Evolutionary conservation across 1,140 invertebrate genomes (phyloP), one percentile per base, ranked within the genome.

Genomic region (Hyles euphorbiae): DNA sequence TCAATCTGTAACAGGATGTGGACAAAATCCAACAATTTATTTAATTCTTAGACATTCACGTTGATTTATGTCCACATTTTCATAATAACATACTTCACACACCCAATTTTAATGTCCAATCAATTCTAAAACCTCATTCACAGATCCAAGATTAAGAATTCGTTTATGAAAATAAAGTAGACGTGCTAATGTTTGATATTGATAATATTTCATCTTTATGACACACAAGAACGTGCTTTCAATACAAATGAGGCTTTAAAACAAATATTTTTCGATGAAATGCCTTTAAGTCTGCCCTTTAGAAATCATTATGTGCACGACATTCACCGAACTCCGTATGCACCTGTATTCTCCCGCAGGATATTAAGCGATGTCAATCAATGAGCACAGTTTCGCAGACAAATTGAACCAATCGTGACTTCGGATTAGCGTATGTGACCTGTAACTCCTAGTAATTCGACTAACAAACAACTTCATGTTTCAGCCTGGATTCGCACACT

Each of bases 391-490:
- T 47, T 52, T 34, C 58, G 48, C 36, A 63, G 60, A 64, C 56
- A 58, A 54, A 73, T 73, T 67, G 50, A 61, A 34, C 63, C 62
- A 65, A 67, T 70, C 52, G 54, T 40, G 52, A 63, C 22, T 44
- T 54, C 53, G 59, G 43, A 73, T 70, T 70, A 67, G 61, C 62
- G 51, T 36, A 50, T 58, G 58, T 47, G 48, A 61, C 58, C 61
- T 60, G 53, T 44, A 61, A 62, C 34, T 58, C 44, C 52, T 12
- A 48, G 56, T 61, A 50, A 52, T 12, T 34, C 34, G 22, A 44
- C 56, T 51, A 48, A 60, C 45, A 55, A 50, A 63, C 56, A 44
- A 57, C 12, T 70, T 58, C 61, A 66, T 58, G 58, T 60, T 50
- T 49, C 48, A 58, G 3, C 32, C 49, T n/a, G n/a, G n/a, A 36